These are phyloP conservation scores for Emys orbicularis DNA, from an alignment of 2,797 vertebrate species.

Conservation along the genomic window DNA sequence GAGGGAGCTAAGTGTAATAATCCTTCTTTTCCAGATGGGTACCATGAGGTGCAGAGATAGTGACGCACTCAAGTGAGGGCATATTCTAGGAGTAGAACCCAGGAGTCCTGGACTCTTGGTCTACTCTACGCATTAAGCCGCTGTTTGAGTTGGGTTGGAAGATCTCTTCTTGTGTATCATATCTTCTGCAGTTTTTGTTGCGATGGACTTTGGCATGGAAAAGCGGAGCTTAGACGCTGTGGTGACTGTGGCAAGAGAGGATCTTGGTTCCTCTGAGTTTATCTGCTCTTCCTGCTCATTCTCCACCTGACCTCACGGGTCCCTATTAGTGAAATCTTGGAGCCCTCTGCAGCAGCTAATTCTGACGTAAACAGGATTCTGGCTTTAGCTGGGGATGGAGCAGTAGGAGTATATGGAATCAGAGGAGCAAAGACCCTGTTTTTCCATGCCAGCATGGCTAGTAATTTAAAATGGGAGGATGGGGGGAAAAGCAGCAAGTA, in stretches of 20 bases:
- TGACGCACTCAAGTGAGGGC: background rate
- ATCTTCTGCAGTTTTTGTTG: background rate
- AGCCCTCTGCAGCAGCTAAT: background rate
- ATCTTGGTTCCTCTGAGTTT: background rate
- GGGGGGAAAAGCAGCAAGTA: background rate
- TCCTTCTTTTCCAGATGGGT: background rate
- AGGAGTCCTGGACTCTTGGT: background rate
- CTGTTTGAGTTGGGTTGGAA: background rate
- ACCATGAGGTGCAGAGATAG: background rate
- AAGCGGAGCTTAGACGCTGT: background rate
- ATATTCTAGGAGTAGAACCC: background rate
- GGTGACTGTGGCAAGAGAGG: background rate
- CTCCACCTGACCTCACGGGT: background rate
- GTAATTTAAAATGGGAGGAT: background rate
- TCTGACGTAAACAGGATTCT: background rate
- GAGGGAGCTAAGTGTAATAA: background rate
- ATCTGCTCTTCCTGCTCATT: background rate
- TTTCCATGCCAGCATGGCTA: background rate
- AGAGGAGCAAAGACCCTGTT: background rate
- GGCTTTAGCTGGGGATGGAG: conserved; percentile 16
- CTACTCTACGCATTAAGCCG: background rate
- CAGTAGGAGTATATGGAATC: background rate
- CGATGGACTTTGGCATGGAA: background rate
- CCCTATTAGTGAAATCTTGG: background rate
- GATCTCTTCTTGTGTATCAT: background rate